Evolutionary conservation across 2,888 invertebrate genomes (phyloP), one percentile per base, ranked within the genome.

Genomic region (Hypsopygia costalis): DNA sequence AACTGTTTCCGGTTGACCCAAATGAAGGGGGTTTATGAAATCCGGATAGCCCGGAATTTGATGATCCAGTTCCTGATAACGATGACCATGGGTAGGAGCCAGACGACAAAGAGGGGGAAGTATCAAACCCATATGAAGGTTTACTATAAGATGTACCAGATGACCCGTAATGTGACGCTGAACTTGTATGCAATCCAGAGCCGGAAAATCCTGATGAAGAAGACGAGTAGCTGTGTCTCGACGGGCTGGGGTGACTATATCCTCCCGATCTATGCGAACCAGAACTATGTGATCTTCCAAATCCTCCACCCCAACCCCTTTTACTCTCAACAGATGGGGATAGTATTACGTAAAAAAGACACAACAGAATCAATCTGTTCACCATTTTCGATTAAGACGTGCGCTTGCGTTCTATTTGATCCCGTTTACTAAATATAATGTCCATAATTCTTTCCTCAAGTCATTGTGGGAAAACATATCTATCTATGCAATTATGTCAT

Each of bases 131-230:
- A 42, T 47, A 54, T 10, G n/a, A n/a, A n/a, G 51, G 55, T 20
- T 51, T 49, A 22, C 34, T 38, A 9, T 36, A 41, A 1, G 44
- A 44, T 6, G 6, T 10, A 10, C 21, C 21, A 34, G n/a, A 21
- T 2, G 10, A 34, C 2, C 10, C 10, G 10, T 16, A 16, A 16
- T 16, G 2, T 16, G 16, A 16, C 5, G 21, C 6, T 6, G 16
- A 16, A 9, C 16, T 33, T 12, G 33, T 7, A n/a, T n/a, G n/a
- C n/a, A 5, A 3, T n/a, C 44, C 49, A 11, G 36, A 47, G 16
- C 61, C 59, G 0, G 62, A 64, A 3, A 55, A 27, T 3, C 62
- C 61, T 10, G 55, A 47, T 5, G 42, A 36, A 2, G 55, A 54
- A 27, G 53, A 41, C 0, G 56, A 55, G 35, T 58, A 56, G n/a